Evolutionary conservation across 2,113 vertebrate species (phyloP).

Genomic region (Paratilapia polleni): DNA sequence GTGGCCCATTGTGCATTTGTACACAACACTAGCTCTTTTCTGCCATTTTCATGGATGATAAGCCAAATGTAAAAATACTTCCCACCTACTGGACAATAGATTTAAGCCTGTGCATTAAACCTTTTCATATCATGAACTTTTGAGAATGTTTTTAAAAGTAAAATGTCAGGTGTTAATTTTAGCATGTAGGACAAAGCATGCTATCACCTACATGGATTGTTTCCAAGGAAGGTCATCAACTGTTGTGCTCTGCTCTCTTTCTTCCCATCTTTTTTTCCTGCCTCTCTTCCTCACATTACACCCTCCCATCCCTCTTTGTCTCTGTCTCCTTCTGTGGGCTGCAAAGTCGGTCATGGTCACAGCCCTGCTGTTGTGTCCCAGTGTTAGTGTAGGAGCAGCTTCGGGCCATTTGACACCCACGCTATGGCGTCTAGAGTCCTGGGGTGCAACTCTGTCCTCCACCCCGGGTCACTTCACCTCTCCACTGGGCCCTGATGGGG

Average conservation of each 20-base stretch:
- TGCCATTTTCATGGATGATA: slow-evolving; percentile 61
- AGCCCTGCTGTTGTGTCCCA: slow-evolving; percentile 65
- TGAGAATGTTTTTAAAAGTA: slow-evolving; percentile 41
- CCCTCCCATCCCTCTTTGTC: slow-evolving; percentile 69
- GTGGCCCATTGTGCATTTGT: slow-evolving; percentile 63
- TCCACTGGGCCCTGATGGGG: slow-evolving; percentile 68
- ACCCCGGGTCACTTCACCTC: slow-evolving; percentile 71
- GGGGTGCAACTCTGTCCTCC: slow-evolving; percentile 71
- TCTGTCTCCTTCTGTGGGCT: slow-evolving; percentile 71
- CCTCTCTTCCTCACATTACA: slow-evolving; percentile 51
- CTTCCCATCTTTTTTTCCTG: slow-evolving; percentile 42
- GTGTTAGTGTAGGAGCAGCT: slow-evolving; percentile 56
- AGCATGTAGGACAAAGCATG: slow-evolving; percentile 75
- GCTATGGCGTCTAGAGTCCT: slow-evolving; percentile 69
- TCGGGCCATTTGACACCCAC: slow-evolving; percentile 72
- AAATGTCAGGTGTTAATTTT: slow-evolving; percentile 65
- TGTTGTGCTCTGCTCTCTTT: slow-evolving; percentile 57
- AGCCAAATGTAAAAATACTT: slow-evolving; percentile 64
- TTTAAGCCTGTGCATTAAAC: slow-evolving; percentile 48
- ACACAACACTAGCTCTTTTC: slow-evolving; percentile 63
- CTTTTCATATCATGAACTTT: slow-evolving; percentile 36
- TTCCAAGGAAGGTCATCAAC: slow-evolving; percentile 75
- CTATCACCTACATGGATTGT: slow-evolving; percentile 62
- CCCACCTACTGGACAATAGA: slow-evolving; percentile 50
- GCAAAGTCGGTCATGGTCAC: slow-evolving; percentile 81